These are phyloP conservation scores for Oncopodura yosiiana DNA, from an alignment of 1,140 invertebrate species.

Conservation along the genomic window DNA sequence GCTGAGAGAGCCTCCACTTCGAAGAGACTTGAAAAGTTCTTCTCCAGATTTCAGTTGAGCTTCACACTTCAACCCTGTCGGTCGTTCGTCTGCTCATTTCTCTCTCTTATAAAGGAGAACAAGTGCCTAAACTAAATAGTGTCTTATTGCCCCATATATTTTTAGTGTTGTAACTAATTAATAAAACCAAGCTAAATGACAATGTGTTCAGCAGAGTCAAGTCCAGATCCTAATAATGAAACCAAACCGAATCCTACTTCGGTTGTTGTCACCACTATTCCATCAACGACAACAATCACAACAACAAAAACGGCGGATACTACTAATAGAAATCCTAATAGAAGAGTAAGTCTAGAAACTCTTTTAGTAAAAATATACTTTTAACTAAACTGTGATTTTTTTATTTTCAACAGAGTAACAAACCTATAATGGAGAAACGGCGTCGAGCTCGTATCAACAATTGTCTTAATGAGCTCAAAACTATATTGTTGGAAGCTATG, in stretches of 20 bases:
- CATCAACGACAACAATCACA: too few relatives aligned
- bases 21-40: background rate
- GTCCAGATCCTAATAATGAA: constrained; percentile 9
- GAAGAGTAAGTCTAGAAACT: constrained; percentile 11
- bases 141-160: background rate
- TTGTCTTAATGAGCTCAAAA: constrained; percentile 74
- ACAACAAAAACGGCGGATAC: constrained; percentile 14
- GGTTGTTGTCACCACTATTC: too few relatives aligned
- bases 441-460: constrained; percentile 76
- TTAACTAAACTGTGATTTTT: constrained; percentile 2
- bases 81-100: background rate
- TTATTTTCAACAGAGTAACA: constrained; percentile 65
- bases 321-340: constrained; percentile 20
- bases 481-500: constrained; percentile 59
- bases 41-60: constrained; percentile 1
- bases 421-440: constrained; percentile 85
- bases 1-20: background rate
- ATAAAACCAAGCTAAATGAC: too few relatives aligned
- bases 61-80: constrained; percentile 5
- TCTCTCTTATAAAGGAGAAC: background rate
- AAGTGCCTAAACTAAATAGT: background rate
- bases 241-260: too few relatives aligned
- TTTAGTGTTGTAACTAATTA: background rate
- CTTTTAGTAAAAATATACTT: background rate
- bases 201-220: constrained; percentile 25